phyloP scores from a whole-genome alignment of 2,888 invertebrate species.

The Onthophagus sagittarius region DNA sequence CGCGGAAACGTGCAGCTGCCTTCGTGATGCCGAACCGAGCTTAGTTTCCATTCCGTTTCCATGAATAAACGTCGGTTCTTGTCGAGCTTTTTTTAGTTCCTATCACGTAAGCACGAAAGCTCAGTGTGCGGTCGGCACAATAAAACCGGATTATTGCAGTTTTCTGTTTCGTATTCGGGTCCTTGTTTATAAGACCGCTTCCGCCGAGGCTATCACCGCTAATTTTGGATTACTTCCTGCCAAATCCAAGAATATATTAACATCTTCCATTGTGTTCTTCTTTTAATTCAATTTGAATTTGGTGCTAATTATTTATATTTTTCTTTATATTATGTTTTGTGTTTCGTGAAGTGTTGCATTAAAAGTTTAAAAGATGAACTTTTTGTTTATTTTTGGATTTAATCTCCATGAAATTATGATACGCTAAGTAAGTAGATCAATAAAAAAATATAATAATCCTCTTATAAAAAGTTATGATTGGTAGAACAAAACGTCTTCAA shows the following conservation, averaged over 20 bases:
- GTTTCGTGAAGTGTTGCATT: background rate
- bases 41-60: background rate
- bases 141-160: background rate
- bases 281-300: background rate
- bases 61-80: background rate
- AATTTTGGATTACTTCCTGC: background rate
- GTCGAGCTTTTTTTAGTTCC: background rate
- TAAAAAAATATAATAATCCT: background rate
- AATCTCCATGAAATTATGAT: background rate
- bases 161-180: background rate
- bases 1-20: constrained; percentile 40
- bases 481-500: background rate
- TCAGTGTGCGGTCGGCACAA: background rate
- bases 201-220: background rate
- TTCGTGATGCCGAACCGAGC: background rate
- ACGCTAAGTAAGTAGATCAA: background rate
- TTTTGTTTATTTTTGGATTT: background rate
- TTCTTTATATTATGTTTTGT: background rate
- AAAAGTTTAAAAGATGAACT: background rate
- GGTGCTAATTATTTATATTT: background rate
- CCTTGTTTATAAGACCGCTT: background rate
- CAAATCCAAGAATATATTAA: background rate
- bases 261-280: background rate
- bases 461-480: background rate
- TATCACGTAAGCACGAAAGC: background rate